phyloP scores from a whole-genome alignment of 2,113 vertebrate species.

The Hepsetus odoe region DNA sequence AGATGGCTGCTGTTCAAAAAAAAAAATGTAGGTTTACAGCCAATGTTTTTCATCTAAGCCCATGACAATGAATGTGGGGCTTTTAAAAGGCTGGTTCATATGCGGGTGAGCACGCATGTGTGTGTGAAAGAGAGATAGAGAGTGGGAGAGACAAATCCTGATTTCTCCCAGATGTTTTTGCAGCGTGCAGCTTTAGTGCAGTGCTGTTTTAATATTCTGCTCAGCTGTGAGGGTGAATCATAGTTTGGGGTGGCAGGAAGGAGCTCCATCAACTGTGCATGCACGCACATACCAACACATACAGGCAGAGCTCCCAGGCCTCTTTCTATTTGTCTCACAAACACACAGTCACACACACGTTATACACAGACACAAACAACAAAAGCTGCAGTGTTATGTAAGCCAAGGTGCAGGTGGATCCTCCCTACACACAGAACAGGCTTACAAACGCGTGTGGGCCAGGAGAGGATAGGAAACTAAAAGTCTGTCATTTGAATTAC shows the following conservation, averaged over 20 bases:
- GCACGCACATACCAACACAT: neutral
- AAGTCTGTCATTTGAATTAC: neutral
- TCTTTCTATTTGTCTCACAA: neutral
- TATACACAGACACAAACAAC: conserved; percentile 29
- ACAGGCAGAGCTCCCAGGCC: neutral
- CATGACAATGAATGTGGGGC: neutral
- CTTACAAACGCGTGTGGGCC: conserved; percentile 10
- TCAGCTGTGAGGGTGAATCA: conserved; percentile 72
- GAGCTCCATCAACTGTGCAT: conserved; percentile 24
- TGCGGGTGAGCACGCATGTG: neutral
- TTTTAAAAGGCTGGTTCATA: neutral
- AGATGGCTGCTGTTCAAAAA: neutral
- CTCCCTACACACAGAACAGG: conserved; percentile 32
- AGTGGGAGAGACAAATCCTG: neutral
- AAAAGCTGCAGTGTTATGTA: conserved; percentile 56
- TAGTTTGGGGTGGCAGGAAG: conserved; percentile 61
- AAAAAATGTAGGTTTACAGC: neutral
- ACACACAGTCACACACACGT: conserved; percentile 17
- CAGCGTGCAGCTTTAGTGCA: conserved; percentile 23
- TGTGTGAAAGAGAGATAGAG: conserved; percentile 32
- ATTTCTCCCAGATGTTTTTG: conserved; percentile 19
- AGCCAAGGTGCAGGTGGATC: conserved; percentile 40
- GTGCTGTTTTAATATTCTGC: conserved; percentile 67
- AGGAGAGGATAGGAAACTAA: neutral
- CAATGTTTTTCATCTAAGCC: neutral